Evolutionary conservation across 1,140 invertebrate genomes (phyloP).

Genomic region (Piezodorus guildinii): DNA sequence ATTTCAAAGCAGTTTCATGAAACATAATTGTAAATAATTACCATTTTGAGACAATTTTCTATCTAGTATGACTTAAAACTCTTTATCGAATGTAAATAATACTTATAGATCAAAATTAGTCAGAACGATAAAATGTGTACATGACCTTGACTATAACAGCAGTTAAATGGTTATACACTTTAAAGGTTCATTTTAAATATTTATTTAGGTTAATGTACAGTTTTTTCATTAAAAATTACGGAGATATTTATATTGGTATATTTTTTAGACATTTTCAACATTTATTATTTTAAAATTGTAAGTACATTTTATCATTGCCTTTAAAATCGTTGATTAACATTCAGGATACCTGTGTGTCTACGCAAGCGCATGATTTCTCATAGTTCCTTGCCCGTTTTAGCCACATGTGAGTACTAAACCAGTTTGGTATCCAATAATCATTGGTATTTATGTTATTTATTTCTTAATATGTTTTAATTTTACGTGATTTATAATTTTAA

Average conservation of each 20-base stretch:
- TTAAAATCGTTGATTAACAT: not conserved
- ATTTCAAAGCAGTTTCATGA: too few relatives aligned
- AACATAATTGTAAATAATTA: too few relatives aligned
- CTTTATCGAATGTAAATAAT: not conserved
- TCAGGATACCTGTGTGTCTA: slow-evolving; percentile 22
- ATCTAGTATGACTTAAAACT: not conserved
- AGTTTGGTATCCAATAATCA: too few relatives aligned
- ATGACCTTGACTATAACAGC: slow-evolving; percentile 23
- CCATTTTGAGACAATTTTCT: not conserved
- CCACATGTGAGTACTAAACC: slow-evolving; percentile 27
- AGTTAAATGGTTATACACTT: slow-evolving; percentile 8
- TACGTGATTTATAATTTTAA: too few relatives aligned
- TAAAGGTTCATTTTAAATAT: not conserved
- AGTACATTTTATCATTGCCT: slow-evolving; percentile 4
- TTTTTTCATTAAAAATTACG: too few relatives aligned
- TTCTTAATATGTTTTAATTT: too few relatives aligned
- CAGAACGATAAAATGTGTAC: slow-evolving; percentile 19
- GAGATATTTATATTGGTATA: too few relatives aligned
- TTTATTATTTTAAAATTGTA: too few relatives aligned
- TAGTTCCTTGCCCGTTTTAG: slow-evolving; percentile 25
- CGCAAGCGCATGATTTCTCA: slow-evolving; percentile 23
- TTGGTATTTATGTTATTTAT: too few relatives aligned
- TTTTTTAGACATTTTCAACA: too few relatives aligned
- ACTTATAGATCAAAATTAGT: slow-evolving; percentile 14
- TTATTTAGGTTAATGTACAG: not conserved